These are phyloP conservation scores for Catamblyrhynchus diadema DNA, from an alignment of 2,797 vertebrate genomes.

Conservation along the genomic window DNA sequence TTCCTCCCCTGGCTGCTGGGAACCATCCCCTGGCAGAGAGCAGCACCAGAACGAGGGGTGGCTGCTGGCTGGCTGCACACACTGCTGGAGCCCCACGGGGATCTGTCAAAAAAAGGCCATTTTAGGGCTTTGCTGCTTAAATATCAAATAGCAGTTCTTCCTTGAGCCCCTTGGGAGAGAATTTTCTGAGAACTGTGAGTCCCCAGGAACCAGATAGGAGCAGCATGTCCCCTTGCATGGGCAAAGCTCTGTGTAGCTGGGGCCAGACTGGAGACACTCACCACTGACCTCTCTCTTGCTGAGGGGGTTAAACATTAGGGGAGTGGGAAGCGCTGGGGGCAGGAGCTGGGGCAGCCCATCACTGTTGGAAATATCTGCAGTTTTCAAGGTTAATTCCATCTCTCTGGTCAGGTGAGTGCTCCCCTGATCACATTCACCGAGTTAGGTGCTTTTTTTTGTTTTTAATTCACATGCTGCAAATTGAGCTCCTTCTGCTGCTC, in stretches of 20 bases:
- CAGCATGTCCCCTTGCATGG: background rate
- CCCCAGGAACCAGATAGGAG: background rate
- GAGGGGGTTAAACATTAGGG: fast-evolving
- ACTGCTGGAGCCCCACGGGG: background rate
- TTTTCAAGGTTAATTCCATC: background rate
- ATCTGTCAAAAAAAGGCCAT: background rate
- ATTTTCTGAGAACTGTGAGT: background rate
- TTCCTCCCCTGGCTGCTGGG: background rate
- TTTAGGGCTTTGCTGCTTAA: background rate
- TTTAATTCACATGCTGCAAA: background rate
- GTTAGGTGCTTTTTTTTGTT: background rate
- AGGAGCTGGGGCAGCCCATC: background rate
- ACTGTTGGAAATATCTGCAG: background rate
- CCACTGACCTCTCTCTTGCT: fast-evolving
- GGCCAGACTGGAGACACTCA: fast-evolving
- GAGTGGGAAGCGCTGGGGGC: background rate
- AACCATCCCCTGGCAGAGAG: background rate
- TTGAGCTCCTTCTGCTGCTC: slow-evolving; percentile 12
- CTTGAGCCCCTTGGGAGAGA: background rate
- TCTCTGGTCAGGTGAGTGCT: background rate
- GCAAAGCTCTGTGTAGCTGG: fast-evolving
- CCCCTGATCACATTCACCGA: background rate
- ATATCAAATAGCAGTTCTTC: background rate
- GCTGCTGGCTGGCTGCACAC: background rate
- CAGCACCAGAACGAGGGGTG: fast-evolving